Conservation (phyloP, 2,888 invertebrate genomes). For the Dendrolimus pini region DNA sequence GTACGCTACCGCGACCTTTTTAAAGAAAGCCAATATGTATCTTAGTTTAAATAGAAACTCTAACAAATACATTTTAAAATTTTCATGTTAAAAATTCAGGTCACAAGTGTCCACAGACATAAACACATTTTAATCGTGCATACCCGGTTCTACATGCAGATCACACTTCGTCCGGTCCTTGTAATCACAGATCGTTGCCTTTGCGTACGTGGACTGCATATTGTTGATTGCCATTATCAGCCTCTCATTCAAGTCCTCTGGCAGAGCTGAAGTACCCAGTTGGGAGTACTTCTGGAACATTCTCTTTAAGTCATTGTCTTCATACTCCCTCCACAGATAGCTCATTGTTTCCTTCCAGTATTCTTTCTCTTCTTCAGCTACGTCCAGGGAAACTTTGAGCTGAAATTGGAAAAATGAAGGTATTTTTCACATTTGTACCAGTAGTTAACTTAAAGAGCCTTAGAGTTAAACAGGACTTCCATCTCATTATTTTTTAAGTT, state of each 20-base stretch:
- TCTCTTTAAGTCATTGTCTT: slow-evolving; percentile 81
- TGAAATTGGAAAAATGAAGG: slow-evolving; percentile 18
- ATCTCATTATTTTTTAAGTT: too few relatives aligned
- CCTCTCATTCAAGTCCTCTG: slow-evolving; percentile 80
- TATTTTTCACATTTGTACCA: too few relatives aligned
- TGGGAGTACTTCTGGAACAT: slow-evolving; percentile 84
- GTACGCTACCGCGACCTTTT: too few relatives aligned
- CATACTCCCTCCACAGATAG: slow-evolving; percentile 84
- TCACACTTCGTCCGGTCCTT: slow-evolving; percentile 80
- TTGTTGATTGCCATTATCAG: slow-evolving; percentile 78
- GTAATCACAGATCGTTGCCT: slow-evolving; percentile 85
- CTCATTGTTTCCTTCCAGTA: slow-evolving; percentile 80
- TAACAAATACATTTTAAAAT: too few relatives aligned
- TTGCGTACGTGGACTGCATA: slow-evolving; percentile 87
- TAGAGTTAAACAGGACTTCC: too few relatives aligned
- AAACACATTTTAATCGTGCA: too few relatives aligned
- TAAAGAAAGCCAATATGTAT: too few relatives aligned
- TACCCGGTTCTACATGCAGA: slow-evolving; percentile 84
- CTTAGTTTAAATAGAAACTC: too few relatives aligned
- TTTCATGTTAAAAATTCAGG: too few relatives aligned
- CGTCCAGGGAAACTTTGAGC: slow-evolving; percentile 49
- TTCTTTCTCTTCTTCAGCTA: slow-evolving; percentile 77
- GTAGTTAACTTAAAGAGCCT: too few relatives aligned
- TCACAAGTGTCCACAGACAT: too few relatives aligned
- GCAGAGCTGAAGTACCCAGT: slow-evolving; percentile 84